Evolutionary conservation across 2,797 vertebrate genomes (phyloP).

Genomic region (Phrynocephalus forsythii): DNA sequence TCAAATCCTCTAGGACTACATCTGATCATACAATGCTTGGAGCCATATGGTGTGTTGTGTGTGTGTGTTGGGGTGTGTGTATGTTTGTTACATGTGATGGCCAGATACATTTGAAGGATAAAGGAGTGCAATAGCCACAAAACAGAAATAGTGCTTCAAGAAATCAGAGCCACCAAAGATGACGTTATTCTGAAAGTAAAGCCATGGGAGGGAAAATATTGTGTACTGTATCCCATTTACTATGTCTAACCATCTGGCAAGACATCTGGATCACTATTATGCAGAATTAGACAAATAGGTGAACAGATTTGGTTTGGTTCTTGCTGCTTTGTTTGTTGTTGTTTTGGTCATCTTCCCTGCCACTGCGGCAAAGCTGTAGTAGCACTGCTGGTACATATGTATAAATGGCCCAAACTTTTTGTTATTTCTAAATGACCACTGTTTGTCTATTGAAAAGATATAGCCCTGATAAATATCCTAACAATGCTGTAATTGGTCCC

Average conservation of each 20-base stretch:
- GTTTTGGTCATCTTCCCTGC: no score
- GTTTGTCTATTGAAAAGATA: background rate
- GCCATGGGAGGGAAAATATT: background rate
- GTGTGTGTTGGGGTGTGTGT: background rate
- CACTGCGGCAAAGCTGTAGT: background rate
- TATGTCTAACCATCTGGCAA: constrained; percentile 8
- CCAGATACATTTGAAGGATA: background rate
- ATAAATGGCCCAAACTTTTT: background rate
- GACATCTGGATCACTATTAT: background rate
- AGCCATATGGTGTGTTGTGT: background rate
- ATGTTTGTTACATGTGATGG: constrained; percentile 10
- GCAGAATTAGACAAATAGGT: background rate
- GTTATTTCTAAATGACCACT: background rate
- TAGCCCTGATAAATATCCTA: background rate
- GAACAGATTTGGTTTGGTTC: background rate
- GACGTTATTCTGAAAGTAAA: background rate
- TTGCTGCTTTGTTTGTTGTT: background rate
- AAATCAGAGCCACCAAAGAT: background rate
- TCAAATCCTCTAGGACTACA: background rate
- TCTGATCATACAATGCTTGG: background rate
- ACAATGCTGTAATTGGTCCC: no score
- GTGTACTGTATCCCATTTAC: background rate
- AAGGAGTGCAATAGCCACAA: background rate
- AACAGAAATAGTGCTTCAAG: background rate
- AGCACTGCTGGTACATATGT: background rate